phyloP scores from a whole-genome alignment of 2,113 vertebrate genomes.

The Plectropomus leopardus region DNA sequence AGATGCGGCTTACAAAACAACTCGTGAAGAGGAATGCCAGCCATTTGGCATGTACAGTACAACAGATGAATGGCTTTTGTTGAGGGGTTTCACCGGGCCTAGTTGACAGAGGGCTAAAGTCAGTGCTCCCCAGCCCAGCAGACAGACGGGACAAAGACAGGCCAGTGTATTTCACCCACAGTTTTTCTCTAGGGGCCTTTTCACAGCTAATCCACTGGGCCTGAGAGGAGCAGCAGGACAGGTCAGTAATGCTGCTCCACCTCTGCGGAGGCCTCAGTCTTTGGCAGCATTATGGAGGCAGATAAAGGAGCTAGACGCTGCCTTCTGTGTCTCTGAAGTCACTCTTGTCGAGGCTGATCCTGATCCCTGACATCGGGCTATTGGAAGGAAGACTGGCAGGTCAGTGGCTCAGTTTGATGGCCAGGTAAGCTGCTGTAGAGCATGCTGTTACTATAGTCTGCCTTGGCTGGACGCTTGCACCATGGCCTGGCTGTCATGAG shows the following conservation, averaged over 20 bases:
- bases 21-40: conserved; percentile 79
- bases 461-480: conserved; percentile 39
- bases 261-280: conserved; percentile 73
- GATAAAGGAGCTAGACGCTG: conserved; percentile 79
- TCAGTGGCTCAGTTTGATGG: conserved; percentile 66
- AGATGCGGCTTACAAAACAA: conserved; percentile 82
- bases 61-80: conserved; percentile 84
- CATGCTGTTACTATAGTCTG: conserved; percentile 55
- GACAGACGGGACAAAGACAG: conserved; percentile 81
- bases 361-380: conserved; percentile 72
- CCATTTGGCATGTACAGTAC: conserved; percentile 82
- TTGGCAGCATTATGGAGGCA: conserved; percentile 76
- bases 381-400: conserved; percentile 64
- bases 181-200: conserved; percentile 81
- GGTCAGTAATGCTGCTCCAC: conserved; percentile 80
- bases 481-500: conserved; percentile 50
- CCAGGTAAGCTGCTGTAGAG: conserved; percentile 77
- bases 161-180: conserved; percentile 77
- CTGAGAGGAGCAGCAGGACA: conserved; percentile 81
- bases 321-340: conserved; percentile 77
- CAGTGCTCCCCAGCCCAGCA: conserved; percentile 73
- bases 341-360: conserved; percentile 71
- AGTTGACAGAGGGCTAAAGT: conserved; percentile 81
- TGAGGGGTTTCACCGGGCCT: conserved; percentile 76
- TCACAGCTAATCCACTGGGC: conserved; percentile 81